Evolutionary conservation across 2,888 invertebrate genomes (phyloP), one percentile per base, ranked within the genome.

Genomic region (Craniophora ligustri): DNA sequence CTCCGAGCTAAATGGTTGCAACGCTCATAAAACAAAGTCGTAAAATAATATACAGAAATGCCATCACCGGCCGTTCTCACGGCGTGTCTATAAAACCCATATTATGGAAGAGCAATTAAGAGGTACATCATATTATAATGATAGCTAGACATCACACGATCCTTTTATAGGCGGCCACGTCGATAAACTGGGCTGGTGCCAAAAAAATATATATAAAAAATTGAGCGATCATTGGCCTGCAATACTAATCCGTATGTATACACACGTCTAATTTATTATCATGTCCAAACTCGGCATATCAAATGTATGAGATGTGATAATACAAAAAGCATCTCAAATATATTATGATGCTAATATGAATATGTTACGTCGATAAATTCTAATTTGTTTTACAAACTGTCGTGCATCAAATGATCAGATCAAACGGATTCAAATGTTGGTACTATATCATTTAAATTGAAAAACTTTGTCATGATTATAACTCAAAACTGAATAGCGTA

Each of bases 101-200:
- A 67, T 56, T 67, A 67, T 71, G 64, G 67, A 75, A 58, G 47
- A 76, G 72, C 73, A 76, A 76, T 78, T 78, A 77, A 73, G 65
- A 70, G 53, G 53, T 64, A 63, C 48, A 75, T 75, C 78, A 73
- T 76, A 80, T 77, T 76, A 77, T 75, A 78, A 75, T 80, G 74
- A 80, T 79, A 78, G 77, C 76, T 57, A 69, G 70, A 66, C 74
- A 68, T 67, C 75, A 70, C 68, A 71, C 72, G 75, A 73, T 72
- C 73, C 72, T 71, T 73, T 71, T 72, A 74, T 75, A 73, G 70
- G 42, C 59, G 49, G 64, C 67, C 39, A 56, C 63, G 82, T 78
- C 78, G 76, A 80, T 80, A 81, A 75, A 79, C 79, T 78, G 74
- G 72, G 66, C 63, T 72, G 67, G 60, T 71, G 72, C 74, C 76